Base-by-base conservation (phyloP, 2,113 vertebrate genomes). In the Ctenodactylus gundi region DNA sequence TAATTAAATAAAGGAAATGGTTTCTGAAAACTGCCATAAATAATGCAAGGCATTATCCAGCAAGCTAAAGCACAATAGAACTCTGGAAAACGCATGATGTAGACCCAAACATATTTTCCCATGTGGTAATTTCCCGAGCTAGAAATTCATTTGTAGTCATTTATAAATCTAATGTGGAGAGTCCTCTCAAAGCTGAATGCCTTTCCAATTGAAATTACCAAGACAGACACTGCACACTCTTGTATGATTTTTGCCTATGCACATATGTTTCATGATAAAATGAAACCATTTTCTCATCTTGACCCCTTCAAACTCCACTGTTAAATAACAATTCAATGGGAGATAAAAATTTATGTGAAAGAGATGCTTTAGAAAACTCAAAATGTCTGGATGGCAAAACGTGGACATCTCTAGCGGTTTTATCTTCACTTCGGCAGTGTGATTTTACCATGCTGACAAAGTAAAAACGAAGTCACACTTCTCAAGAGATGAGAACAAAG, bases 1-100 rank as follows among this genome's bases (percentile, higher is more conserved):
- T 67, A 91, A 90, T 3, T 90, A 72, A 93, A 49, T 82, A 94
- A 88, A 95, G 95, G 97, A 90, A 94, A 90, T 88, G 12, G 57
- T 73, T 94, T 96, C 82, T 91, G 67, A 92, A 60, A 94, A 58
- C 12, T 51, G 62, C 95, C 90, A 92, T 92, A 92, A 73, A 94
- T 90, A 93, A 94, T 78, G 31, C 53, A 89, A 93, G 60, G 34
- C 6, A 0, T 85, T 88, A 91, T 92, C 90, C 82, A 90, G 87
- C 65, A 53, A 62, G 73, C 64, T 65, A 86, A 84, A 44, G 31
- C 51, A 78, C 82, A 85, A 60, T 0, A 88, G 89, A 88, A 85
- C 53, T 60, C 39, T 29, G 18, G 51, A 64, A 88, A 82, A 62
- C 27, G 76, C 77, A 21, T 2, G 9, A n/a, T n/a, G n/a, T 9